Conservation (phyloP, 2,797 vertebrate species). For the Gymnothorax javanicus region DNA sequence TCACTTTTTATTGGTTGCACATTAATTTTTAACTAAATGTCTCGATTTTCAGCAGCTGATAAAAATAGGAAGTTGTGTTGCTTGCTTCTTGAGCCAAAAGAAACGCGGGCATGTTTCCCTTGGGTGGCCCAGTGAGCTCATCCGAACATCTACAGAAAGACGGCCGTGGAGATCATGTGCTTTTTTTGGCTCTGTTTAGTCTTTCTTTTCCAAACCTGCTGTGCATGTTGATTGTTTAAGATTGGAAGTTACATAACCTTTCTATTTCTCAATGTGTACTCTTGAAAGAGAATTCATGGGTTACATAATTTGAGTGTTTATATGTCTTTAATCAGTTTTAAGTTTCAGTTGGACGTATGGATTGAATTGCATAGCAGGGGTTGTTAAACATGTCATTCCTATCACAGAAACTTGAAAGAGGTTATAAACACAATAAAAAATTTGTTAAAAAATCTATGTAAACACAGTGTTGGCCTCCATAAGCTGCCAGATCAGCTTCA, state of each 20-base stretch:
- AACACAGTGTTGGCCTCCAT: no score
- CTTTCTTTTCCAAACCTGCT: not conserved
- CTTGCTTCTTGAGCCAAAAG: not conserved
- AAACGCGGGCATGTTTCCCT: not conserved
- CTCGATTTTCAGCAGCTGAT: not conserved
- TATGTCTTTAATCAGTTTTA: not conserved
- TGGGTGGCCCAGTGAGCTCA: not conserved
- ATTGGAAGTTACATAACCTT: not conserved
- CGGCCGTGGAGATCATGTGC: not conserved
- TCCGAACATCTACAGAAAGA: slow-evolving; percentile 29
- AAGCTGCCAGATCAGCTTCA: no score
- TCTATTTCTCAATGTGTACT: not conserved
- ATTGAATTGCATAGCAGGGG: not conserved
- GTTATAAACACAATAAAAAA: no score
- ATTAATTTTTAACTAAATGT: not conserved
- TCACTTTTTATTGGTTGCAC: not conserved
- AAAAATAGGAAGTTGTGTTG: not conserved
- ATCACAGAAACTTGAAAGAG: no score
- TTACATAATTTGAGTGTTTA: not conserved
- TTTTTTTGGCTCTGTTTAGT: not conserved
- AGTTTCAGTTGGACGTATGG: not conserved
- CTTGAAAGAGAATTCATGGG: not conserved
- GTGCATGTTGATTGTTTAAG: not conserved
- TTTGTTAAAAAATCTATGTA: no score
- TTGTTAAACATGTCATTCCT: no score